A percentile compares a stretch with the other conserved stretches of the same genome.
Conservation (phyloP, 2,113 vertebrate species). For the Platanista minor region DNA sequence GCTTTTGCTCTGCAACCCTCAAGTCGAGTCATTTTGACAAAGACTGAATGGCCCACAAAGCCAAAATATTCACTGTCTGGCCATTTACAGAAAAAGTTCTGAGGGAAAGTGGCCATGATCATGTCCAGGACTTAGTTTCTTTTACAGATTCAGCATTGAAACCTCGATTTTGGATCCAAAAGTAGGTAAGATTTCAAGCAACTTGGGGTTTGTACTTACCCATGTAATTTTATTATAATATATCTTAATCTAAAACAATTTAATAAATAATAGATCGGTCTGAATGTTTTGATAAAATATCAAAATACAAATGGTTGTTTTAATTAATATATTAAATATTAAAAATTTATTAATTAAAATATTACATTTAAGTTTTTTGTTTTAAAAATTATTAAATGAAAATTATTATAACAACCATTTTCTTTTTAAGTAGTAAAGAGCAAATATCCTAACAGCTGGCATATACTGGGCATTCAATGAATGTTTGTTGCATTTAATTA, state of each 20-base stretch:
- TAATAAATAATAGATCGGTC: background rate
- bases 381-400: background rate
- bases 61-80: background rate
- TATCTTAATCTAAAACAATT: background rate
- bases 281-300: background rate
- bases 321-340: background rate
- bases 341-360: background rate
- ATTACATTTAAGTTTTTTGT: background rate
- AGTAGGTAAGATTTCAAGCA: background rate
- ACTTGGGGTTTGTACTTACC: background rate
- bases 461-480: background rate
- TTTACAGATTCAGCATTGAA: background rate
- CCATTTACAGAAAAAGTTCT: background rate
- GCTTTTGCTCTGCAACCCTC: background rate
- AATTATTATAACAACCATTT: background rate
- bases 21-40: background rate
- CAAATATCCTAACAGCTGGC: background rate
- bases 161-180: background rate
- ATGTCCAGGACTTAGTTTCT: background rate
- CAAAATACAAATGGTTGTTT: background rate
- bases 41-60: background rate
- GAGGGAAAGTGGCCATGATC: background rate
- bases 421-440: background rate
- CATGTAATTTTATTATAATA: background rate
- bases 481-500: background rate